phyloP scores from a whole-genome alignment of 2,888 invertebrate genomes.

The Epirrhoe tristata region DNA sequence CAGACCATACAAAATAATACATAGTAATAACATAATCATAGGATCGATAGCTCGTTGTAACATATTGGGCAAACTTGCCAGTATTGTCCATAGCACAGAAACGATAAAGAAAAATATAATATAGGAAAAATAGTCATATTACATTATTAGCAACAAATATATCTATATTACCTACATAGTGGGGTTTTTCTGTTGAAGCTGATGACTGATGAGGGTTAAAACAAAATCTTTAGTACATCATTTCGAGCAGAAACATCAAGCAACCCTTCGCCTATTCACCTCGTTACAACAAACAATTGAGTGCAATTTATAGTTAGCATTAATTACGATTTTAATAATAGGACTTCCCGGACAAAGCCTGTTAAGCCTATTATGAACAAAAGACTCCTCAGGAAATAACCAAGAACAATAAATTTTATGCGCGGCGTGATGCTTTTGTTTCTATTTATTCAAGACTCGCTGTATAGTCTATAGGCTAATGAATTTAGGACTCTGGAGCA shows the following conservation, averaged over 20 bases:
- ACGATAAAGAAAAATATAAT: not conserved
- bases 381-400: conserved; percentile 27
- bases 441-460: conserved; percentile 48
- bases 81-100: not conserved
- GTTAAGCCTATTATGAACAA: conserved; percentile 34
- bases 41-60: not conserved
- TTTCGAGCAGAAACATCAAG: conserved; percentile 4
- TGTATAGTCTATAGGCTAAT: conserved; percentile 4
- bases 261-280: conserved; percentile 7
- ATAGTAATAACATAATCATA: not conserved
- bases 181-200: not conserved
- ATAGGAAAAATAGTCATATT: not conserved
- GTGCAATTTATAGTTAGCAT: conserved; percentile 34
- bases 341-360: conserved; percentile 24
- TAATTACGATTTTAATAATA: conserved; percentile 35
- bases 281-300: conserved; percentile 23
- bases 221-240: conserved; percentile 1
- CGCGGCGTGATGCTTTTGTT: conserved; percentile 27
- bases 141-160: not conserved
- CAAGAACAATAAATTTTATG: conserved; percentile 33
- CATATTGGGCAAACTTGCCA: not conserved
- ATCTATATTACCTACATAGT: not conserved
- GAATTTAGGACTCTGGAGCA: not conserved
- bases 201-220: not conserved
- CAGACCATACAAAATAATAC: not conserved